Conservation (phyloP, 2,888 invertebrate genomes). For the Branchipolynoe longqiensis region DNA sequence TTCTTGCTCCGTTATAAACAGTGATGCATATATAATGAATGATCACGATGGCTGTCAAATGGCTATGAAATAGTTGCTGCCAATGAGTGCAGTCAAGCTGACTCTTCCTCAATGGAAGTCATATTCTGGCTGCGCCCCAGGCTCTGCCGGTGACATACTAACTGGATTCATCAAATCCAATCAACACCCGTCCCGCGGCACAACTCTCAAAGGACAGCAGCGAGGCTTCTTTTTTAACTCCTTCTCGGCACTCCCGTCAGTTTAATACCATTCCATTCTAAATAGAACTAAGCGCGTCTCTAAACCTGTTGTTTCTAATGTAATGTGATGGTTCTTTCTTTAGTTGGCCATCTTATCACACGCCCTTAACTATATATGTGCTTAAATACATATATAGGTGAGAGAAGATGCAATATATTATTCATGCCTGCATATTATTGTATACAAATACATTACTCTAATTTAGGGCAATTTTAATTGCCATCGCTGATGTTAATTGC, state of each 20-base stretch:
- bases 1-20: too few relatives aligned
- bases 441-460: too few relatives aligned
- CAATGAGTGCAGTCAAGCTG: too few relatives aligned
- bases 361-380: not conserved
- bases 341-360: not conserved
- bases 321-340: not conserved
- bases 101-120: constrained; percentile 25
- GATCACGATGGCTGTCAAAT: too few relatives aligned
- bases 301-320: not conserved
- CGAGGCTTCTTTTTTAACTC: not conserved
- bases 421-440: too few relatives aligned
- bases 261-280: constrained; percentile 28
- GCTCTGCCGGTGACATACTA: constrained; percentile 30
- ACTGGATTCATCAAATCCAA: constrained; percentile 47
- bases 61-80: too few relatives aligned
- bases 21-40: too few relatives aligned
- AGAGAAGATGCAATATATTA: too few relatives aligned
- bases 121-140: not conserved
- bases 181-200: constrained; percentile 1
- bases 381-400: not conserved
- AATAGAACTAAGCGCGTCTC: not conserved
- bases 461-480: too few relatives aligned
- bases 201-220: not conserved
- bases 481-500: too few relatives aligned
- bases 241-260: not conserved